Evolutionary conservation across 2,797 vertebrate species (phyloP), one percentile per base, ranked within the genome.

Genomic region (Artibeus lituratus): DNA sequence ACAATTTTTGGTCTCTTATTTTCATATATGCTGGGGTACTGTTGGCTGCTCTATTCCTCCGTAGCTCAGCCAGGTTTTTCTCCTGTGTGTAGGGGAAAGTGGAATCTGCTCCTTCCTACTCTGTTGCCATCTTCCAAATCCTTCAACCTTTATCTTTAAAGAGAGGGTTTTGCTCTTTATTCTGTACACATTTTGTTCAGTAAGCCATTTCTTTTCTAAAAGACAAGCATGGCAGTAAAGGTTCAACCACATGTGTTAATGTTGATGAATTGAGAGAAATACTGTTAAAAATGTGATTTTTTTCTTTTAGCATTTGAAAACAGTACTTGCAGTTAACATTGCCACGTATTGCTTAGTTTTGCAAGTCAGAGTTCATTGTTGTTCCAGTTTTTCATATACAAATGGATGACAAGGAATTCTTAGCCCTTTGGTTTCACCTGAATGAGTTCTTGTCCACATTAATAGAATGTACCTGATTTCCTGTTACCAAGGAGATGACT

Each of bases 401-500:
- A 67, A 49, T 88, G 44, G 44, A 53, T 88, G 73, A 35, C 42
- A 72, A 93, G 47, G 55, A 72, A 74, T 95, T 77, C 90, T 87
- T 84, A 67, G 76, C 49, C 90, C 12, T 24, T 53, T 26, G 59
- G 57, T 91, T 92, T 90, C 42, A 73, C 51, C 57, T 84, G 57
- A 87, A 83, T 88, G 57, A 62, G 55, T 95, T 92, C 67, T 93
- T 88, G 80, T 82, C 42, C 53, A 55, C 49, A 35, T 90, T 92
- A 90, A 83, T 92, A 89, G 76, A 91, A 62, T 73, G 44, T n/a
- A 80, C 51, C 70, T 87, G 86, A 85, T 78, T 94, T 37, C 93
- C 80, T 90, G 0, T 89, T 94, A 85, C 81, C 51, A 65, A 74
- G 76, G 87, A 73, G 39, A 47, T 94, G 49, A 65, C 49, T 95